A percentile compares a stretch with the other conserved stretches of the same genome.
Evolutionary conservation across 2,797 vertebrate species (phyloP).

Genomic region (Malacoctenus gilli): DNA sequence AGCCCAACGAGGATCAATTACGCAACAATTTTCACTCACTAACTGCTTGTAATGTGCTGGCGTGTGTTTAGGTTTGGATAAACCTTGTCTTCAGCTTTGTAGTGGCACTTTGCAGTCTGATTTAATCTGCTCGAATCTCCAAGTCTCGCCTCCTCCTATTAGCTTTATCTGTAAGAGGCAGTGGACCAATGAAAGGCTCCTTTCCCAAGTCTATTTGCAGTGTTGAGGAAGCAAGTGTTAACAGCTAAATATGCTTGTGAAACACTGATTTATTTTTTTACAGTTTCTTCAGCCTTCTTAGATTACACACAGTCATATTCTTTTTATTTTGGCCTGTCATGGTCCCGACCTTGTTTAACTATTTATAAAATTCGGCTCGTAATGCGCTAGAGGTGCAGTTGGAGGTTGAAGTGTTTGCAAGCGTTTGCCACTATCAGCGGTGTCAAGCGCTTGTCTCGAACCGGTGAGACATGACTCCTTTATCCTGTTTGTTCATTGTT

Average conservation of each 20-base stretch:
- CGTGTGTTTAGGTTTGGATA: neutral
- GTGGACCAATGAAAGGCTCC: neutral
- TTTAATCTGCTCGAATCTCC: neutral
- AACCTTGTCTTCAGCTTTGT: neutral
- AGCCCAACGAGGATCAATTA: neutral
- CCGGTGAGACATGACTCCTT: conserved; percentile 37
- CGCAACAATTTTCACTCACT: neutral
- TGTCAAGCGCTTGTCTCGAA: conserved; percentile 11
- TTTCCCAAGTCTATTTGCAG: neutral
- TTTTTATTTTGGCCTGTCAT: neutral
- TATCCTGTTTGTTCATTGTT: conserved; percentile 68
- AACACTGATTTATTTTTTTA: neutral
- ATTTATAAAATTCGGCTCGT: neutral
- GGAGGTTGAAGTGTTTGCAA: conserved; percentile 5
- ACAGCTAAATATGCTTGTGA: neutral
- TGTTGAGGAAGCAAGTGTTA: neutral
- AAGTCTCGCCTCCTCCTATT: neutral
- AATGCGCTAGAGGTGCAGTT: neutral
- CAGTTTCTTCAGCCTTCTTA: neutral
- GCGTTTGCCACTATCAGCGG: conserved; percentile 6
- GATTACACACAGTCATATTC: neutral
- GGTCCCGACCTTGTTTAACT: neutral
- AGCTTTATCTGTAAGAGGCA: neutral
- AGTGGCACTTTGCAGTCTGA: neutral
- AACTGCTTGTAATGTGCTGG: neutral